phyloP scores from a whole-genome alignment of 2,113 vertebrate genomes.

The Cryptotis parvus region DNA sequence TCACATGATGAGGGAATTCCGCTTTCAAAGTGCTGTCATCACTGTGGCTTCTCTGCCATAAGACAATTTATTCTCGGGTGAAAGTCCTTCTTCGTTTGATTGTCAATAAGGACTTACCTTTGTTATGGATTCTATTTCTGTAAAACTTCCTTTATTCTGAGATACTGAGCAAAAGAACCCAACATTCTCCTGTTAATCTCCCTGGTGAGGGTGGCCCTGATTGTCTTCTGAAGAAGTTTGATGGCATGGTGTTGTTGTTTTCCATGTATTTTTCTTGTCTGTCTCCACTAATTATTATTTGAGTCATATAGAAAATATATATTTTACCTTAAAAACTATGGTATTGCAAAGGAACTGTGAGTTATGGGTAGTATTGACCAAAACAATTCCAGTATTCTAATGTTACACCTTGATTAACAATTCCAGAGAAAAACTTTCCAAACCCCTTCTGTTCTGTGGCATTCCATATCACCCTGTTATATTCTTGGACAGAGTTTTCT shows the following conservation, averaged over 20 bases:
- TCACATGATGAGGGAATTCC: conserved; percentile 78
- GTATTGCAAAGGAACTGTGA: neutral
- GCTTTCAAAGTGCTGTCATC: conserved; percentile 77
- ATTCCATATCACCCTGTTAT: neutral
- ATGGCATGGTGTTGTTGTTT: neutral
- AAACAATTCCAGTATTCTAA: neutral
- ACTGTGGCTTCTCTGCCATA: conserved; percentile 69
- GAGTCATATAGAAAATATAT: neutral
- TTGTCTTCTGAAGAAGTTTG: neutral
- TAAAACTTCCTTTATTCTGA: conserved; percentile 21
- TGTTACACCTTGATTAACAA: conserved; percentile 17
- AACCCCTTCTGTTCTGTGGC: neutral
- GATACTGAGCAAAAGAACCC: neutral
- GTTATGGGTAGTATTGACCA: neutral
- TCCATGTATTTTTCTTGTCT: neutral
- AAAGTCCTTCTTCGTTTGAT: conserved; percentile 65
- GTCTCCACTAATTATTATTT: neutral
- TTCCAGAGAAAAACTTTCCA: conserved; percentile 42
- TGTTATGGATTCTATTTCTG: conserved; percentile 34
- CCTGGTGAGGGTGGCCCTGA: neutral
- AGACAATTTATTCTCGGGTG: conserved; percentile 67
- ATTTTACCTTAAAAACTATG: conserved; percentile 25
- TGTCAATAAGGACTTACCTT: conserved; percentile 70
- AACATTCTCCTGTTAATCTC: neutral
- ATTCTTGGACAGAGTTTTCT: conserved; percentile 38